phyloP scores from a whole-genome alignment of 2,888 invertebrate genomes.

The Pristionchus fissidentatus region DNA sequence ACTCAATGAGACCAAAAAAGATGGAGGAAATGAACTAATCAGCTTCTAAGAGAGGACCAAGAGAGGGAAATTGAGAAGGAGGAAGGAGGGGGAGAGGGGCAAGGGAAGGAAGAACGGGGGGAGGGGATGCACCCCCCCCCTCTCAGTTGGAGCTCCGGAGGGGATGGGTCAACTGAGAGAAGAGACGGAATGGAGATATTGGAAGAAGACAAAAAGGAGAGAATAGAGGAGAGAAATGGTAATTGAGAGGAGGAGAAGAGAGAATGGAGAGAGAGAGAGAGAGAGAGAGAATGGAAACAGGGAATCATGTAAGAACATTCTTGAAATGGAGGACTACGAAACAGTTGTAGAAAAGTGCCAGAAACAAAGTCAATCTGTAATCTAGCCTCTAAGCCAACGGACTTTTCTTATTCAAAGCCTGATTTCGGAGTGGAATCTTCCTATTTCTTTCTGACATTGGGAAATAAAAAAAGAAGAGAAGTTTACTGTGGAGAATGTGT shows the following conservation, averaged over 20 bases:
- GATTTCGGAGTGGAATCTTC: no score
- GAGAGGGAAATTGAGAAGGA: no score
- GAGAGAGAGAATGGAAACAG: not conserved
- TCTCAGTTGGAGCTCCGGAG: not conserved
- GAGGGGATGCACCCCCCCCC: not conserved
- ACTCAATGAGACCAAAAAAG: no score
- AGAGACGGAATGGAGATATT: not conserved
- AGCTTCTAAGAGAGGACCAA: not conserved
- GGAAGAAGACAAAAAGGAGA: not conserved
- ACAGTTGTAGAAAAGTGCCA: no score
- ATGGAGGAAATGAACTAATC: constrained; percentile 36
- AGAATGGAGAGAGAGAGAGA: not conserved
- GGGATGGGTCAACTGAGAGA: not conserved
- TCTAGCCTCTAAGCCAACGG: no score
- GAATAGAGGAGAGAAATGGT: not conserved
- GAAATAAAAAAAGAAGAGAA: no score
- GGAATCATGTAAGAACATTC: not conserved
- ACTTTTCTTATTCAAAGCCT: no score
- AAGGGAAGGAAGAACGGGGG: not conserved
- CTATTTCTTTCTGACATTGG: no score
- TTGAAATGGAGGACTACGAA: not conserved
- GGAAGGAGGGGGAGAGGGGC: not conserved
- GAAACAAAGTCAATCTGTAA: no score
- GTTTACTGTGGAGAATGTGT: not conserved
- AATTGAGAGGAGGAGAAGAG: not conserved